Percentiles rank a stretch among this genome's conserved stretches.
Conservation (phyloP, 2,888 invertebrate genomes). For the Euphydryas editha region DNA sequence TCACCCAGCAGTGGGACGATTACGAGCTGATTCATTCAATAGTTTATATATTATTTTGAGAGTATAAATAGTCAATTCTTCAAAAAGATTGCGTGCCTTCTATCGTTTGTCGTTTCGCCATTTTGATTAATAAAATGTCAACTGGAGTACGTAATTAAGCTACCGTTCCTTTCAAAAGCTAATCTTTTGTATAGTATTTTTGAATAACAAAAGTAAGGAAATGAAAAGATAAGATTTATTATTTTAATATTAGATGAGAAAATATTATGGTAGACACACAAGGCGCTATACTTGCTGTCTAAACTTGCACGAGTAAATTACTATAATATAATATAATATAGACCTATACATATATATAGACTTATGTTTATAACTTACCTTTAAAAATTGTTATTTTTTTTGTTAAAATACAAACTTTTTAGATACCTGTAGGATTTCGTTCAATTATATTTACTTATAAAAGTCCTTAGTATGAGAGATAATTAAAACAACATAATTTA, state of each 20-base stretch:
- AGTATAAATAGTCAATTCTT: neutral
- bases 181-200: constrained; percentile 1
- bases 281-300: no score
- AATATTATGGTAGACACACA: no score
- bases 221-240: neutral
- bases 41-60: neutral
- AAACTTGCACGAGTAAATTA: no score
- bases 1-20: no score
- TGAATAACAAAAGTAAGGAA: neutral
- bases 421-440: no score
- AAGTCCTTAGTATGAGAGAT: neutral
- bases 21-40: no score
- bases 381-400: no score
- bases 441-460: neutral
- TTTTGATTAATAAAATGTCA: neutral
- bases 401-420: no score
- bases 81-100: neutral
- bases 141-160: neutral
- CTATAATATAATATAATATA: no score
- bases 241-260: neutral
- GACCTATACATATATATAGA: no score
- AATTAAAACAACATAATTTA: neutral
- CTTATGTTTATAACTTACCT: no score
- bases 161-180: neutral
- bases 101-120: neutral